Percentiles rank a stretch among this genome's conserved stretches.
Evolutionary conservation across 2,797 vertebrate genomes (phyloP).

Genomic region (Epinephelus awoara): DNA sequence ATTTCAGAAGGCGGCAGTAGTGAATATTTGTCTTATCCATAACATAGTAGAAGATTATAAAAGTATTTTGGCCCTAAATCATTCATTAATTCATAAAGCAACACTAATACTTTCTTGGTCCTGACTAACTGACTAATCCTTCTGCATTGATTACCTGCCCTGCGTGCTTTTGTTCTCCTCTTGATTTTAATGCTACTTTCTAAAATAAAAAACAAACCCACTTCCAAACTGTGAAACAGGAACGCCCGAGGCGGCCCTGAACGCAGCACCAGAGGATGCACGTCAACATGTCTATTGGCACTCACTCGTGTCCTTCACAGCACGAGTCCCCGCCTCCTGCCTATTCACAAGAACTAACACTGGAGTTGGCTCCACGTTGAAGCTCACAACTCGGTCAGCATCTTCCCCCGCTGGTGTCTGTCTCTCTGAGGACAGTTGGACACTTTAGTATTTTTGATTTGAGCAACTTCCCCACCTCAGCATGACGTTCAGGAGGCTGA

Average conservation of each 20-base stretch:
- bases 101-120: no score
- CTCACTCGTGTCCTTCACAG: conserved; percentile 41
- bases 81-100: no score
- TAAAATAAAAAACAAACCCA: conserved; percentile 3
- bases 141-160: no score
- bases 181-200: not conserved
- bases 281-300: conserved; percentile 45
- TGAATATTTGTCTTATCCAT: no score
- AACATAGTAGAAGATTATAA: no score
- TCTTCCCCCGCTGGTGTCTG: conserved; percentile 12
- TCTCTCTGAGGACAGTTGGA: not conserved
- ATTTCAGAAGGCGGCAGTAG: no score
- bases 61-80: no score
- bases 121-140: no score
- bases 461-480: not conserved
- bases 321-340: conserved; percentile 55
- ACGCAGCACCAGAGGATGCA: conserved; percentile 48
- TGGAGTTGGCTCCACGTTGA: conserved; percentile 45
- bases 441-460: not conserved
- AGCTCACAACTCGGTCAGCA: conserved; percentile 28
- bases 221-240: not conserved
- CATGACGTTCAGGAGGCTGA: conserved; percentile 93
- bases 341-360: conserved; percentile 28
- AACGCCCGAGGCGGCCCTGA: conserved; percentile 14
- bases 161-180: not conserved